A percentile compares a stretch with the other conserved stretches of the same genome.
These are phyloP conservation scores for Linepithema humile DNA, from an alignment of 1,140 invertebrate genomes.

Conservation along the genomic window DNA sequence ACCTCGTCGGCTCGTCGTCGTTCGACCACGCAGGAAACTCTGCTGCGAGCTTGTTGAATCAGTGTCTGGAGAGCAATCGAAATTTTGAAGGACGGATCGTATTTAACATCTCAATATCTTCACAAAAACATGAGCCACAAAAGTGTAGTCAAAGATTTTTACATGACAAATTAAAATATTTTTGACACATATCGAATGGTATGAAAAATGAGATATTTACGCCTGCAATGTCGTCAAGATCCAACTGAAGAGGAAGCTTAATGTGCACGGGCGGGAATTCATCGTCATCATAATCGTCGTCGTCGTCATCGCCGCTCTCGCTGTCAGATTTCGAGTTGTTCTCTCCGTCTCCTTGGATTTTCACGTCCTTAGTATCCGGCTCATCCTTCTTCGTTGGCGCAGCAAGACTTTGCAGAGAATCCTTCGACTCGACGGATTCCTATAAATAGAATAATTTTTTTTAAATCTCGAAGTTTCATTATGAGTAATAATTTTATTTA, in stretches of 20 bases:
- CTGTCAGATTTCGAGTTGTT: conserved; percentile 76
- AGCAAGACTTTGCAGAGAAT: conserved; percentile 71
- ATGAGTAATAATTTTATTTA: background rate
- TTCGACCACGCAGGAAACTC: conserved; percentile 95
- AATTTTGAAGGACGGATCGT: background rate
- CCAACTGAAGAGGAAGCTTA: conserved; percentile 91
- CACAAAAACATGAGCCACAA: background rate
- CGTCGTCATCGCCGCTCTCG: conserved; percentile 85
- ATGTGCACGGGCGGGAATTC: conserved; percentile 88
- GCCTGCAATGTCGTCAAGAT: conserved; percentile 91
- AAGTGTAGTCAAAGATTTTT: background rate
- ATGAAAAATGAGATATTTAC: conserved; percentile 81
- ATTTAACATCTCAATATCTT: background rate
- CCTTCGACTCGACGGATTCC: conserved; percentile 57
- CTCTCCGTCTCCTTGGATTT: conserved; percentile 75
- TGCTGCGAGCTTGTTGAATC: conserved; percentile 83
- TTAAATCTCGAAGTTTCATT: background rate
- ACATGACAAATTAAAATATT: conserved; percentile 12
- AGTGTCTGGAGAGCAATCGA: conserved; percentile 70
- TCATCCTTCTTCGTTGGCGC: conserved; percentile 77
- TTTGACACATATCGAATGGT: background rate
- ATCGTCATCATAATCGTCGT: conserved; percentile 85
- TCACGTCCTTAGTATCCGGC: conserved; percentile 80
- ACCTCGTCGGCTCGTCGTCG: conserved; percentile 92
- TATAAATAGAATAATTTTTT: background rate